Evolutionary conservation across 2,888 invertebrate species (phyloP), one percentile per base, ranked within the genome.

Genomic region (Zeuzera pyrina): DNA sequence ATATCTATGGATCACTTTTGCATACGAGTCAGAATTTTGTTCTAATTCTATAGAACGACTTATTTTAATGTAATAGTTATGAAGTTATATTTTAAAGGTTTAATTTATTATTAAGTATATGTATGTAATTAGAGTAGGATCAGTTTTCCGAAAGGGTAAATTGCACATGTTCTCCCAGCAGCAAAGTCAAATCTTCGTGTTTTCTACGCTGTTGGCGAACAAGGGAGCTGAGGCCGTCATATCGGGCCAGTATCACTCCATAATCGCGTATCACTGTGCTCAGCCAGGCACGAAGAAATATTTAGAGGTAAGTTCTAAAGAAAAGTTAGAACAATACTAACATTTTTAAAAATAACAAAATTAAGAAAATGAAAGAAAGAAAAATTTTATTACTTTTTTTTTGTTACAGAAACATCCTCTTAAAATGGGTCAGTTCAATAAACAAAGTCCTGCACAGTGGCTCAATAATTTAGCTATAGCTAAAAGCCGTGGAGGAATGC

Each of bases 111-210:
- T n/a, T n/a, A n/a, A n/a, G n/a, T n/a, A n/a, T n/a, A n/a, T n/a
- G n/a, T n/a, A n/a, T n/a, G n/a, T n/a, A n/a, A n/a, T n/a, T n/a
- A n/a, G n/a, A n/a, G n/a, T n/a, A n/a, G n/a, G n/a, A n/a, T n/a
- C n/a, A n/a, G n/a, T n/a, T n/a, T n/a, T n/a, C n/a, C n/a, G n/a
- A n/a, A n/a, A n/a, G n/a, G n/a, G n/a, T n/a, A n/a, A n/a, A n/a
- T n/a, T n/a, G n/a, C n/a, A 25, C 11, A 8, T 10, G 40, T 67
- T 61, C 48, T 91, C 92, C 92, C 95, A 96, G 84, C 97, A 98
- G 77, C 97, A 97, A 79, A 97, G 95, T 79, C 97, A 97, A 76
- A 95, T 98, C 68, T 98, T 97, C 87, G 97, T 98, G 49, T 98
- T 98, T 84, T 95, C 96, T 12, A 97, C 98, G 5, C 85, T 91